A percentile compares a stretch with the other conserved stretches of the same genome.
Conservation (phyloP, 2,797 vertebrate genomes). For the Rallus crepitans region DNA sequence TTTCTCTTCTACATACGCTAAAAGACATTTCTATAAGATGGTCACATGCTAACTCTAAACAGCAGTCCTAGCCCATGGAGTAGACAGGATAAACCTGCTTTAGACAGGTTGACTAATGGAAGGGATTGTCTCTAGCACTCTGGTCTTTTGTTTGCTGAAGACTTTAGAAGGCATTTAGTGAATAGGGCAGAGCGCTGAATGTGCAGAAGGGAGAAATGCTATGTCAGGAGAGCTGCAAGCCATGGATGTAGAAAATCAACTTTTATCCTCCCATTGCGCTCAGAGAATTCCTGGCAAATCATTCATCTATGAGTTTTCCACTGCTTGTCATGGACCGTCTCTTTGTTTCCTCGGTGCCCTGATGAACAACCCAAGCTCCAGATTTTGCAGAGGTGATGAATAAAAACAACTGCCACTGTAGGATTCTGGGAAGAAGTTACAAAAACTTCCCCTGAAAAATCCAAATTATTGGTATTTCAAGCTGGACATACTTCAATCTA, state of each 20-base stretch:
- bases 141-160: not conserved
- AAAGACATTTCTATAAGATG: not conserved
- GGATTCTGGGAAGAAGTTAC: not conserved
- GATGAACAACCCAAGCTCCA: not conserved
- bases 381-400: not conserved
- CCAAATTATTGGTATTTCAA: not conserved
- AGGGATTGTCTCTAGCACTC: not conserved
- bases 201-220: not conserved
- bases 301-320: not conserved
- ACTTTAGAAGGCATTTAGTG: constrained; percentile 23
- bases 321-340: not conserved
- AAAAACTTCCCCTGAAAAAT: not conserved
- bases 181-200: not conserved
- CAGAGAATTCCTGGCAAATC: not conserved
- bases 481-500: not conserved
- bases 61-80: not conserved
- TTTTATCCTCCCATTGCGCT: not conserved
- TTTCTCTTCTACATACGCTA: not conserved
- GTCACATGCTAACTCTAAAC: not conserved
- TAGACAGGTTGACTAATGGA: not conserved
- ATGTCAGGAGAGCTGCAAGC: not conserved
- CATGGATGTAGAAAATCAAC: not conserved
- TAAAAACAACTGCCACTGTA: not conserved
- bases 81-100: constrained; percentile 33
- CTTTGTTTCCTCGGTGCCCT: not conserved